Evolutionary conservation across 2,888 invertebrate genomes (phyloP), one percentile per base, ranked within the genome.

Genomic region (Dinocampus coccinellae): DNA sequence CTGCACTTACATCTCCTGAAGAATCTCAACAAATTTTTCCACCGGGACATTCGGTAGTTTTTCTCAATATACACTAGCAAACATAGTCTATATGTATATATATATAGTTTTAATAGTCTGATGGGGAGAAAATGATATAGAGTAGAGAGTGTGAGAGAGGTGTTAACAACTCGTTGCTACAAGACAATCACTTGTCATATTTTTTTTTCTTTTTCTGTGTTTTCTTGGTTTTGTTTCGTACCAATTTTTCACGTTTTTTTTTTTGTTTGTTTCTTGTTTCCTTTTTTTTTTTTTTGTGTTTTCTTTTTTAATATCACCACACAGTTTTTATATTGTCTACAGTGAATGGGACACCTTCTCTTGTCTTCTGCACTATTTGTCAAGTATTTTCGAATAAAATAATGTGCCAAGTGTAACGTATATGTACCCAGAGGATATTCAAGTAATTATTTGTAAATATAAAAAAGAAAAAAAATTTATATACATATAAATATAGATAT

Each of bases 1-100:
- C 47, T 47, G 47, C 47, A 58, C 33, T 33, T 20, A 76, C 80
- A 78, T 78, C 81, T 81, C 78, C 76, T 75, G 58, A 58, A 58
- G 58, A 58, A 58, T 58, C 58, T 58, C 29, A 3, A 58, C 58
- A 58, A 58, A 33, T 58, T 55, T 55, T 55, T 55, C 58, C 9
- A 16, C 58, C n/a, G 34, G 16, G 58, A 16, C 16, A 9, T 16
- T 33, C 9, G 16, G 29, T 33, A 26, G 58, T 55, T 58, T 58
- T 58, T 10, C 58, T 58, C 58, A 33, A 58, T 58, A 58, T 6
- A 58, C 7, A 16, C 33, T 58, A n/a, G 33, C 58, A 33, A 58
- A 47, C 47, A 47, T 57, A 2, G n/a, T 57, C 10, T 60, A 60
- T 34, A 60, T 13, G 20, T 34, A 36, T 60, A 60, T 60, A 60